Conservation (phyloP, 1,140 invertebrate genomes). For the Cheumatopsyche charites region DNA sequence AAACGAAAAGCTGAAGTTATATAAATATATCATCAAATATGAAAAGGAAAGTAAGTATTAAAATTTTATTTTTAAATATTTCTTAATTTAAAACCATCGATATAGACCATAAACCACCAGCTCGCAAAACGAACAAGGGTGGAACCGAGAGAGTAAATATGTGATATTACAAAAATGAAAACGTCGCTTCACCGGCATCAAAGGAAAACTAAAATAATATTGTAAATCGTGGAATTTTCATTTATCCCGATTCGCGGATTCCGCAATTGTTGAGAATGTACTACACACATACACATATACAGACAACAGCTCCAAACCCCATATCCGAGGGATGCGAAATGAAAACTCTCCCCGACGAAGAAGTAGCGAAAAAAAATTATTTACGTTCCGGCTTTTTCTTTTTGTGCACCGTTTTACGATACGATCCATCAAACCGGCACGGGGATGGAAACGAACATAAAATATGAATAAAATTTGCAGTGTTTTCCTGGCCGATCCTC, state of each 20-base stretch:
- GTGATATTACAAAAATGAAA: constrained; percentile 21
- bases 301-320: too few relatives aligned
- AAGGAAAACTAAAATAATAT: constrained; percentile 45
- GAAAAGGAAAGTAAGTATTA: too few relatives aligned
- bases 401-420: constrained; percentile 23
- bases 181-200: constrained; percentile 30
- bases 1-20: too few relatives aligned
- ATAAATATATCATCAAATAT: too few relatives aligned
- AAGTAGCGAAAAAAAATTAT: constrained; percentile 31
- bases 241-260: constrained; percentile 45
- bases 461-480: constrained; percentile 46
- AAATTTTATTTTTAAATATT: too few relatives aligned
- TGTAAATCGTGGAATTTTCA: constrained; percentile 48
- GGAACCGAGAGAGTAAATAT: background rate
- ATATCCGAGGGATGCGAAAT: constrained; percentile 35
- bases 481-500: background rate
- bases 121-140: background rate
- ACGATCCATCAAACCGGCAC: constrained; percentile 36
- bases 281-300: background rate
- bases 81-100: too few relatives aligned
- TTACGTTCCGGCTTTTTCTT: constrained; percentile 34
- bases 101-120: too few relatives aligned
- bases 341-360: constrained; percentile 33
- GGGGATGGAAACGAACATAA: constrained; percentile 37
- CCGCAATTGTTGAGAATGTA: too few relatives aligned